Conservation (phyloP, 2,113 vertebrate genomes). For the Albula goreensis region DNA sequence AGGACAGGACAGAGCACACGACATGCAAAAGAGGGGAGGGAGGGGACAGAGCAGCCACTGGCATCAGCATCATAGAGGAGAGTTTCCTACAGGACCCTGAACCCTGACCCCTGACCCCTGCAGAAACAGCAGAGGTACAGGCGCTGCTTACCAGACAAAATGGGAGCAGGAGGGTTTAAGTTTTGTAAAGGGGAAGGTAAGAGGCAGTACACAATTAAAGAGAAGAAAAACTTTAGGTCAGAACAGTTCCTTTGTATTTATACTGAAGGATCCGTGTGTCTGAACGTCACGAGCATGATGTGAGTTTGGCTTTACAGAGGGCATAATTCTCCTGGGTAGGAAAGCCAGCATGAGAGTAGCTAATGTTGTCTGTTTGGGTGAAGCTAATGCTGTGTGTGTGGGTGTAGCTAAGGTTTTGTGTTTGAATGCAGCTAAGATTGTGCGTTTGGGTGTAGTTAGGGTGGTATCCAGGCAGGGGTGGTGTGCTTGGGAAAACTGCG, state of each 20-base stretch:
- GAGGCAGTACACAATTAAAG: no score
- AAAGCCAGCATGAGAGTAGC: slow-evolving; percentile 18
- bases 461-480: not conserved
- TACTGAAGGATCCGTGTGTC: no score
- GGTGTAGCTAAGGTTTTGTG: not conserved
- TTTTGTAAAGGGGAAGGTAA: no score
- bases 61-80: slow-evolving; percentile 97
- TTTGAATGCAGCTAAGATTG: not conserved
- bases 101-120: slow-evolving; percentile 24
- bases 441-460: not conserved
- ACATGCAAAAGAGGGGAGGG: slow-evolving; percentile 62
- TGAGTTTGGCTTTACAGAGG: no score
- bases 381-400: not conserved
- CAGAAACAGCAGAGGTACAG: not conserved
- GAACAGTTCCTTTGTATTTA: no score
- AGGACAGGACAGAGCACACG: slow-evolving; percentile 14
- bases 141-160: slow-evolving; percentile 39
- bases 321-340: no score
- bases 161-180: slow-evolving; percentile 35
- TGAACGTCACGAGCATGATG: no score
- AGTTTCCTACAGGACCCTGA: slow-evolving; percentile 74
- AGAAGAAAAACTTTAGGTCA: no score
- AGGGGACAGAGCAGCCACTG: slow-evolving; percentile 84
- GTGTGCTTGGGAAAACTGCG: no score
- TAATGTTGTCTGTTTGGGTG: not conserved